Evolutionary conservation across 2,888 invertebrate species (phyloP).

Genomic region (Coelinius sp.): DNA sequence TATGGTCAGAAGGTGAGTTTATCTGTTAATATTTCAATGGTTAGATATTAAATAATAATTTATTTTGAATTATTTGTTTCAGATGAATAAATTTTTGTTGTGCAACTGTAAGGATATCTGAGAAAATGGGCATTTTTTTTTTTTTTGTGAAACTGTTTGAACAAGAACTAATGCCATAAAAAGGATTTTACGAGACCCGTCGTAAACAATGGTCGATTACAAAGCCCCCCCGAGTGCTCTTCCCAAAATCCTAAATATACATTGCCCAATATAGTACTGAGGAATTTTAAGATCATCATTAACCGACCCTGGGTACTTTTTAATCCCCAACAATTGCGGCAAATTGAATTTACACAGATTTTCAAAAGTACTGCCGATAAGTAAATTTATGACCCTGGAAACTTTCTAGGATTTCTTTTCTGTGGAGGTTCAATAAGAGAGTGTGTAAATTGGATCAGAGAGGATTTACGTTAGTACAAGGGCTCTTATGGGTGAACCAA

Average conservation of each 20-base stretch:
- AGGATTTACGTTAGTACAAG: not conserved
- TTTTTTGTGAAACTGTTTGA: slow-evolving; percentile 36
- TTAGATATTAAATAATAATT: not conserved
- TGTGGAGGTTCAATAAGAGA: not conserved
- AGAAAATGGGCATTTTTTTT: not conserved
- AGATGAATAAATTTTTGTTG: not conserved
- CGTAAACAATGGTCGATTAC: slow-evolving; percentile 62
- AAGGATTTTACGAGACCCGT: slow-evolving; percentile 55
- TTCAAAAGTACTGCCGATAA: not conserved
- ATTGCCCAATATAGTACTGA: slow-evolving; percentile 5
- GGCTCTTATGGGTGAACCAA: not conserved
- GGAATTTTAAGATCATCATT: slow-evolving; percentile 60
- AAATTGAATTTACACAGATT: slow-evolving; percentile 49
- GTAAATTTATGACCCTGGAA: not conserved
- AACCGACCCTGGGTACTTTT: slow-evolving; percentile 45
- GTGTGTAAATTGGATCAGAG: slow-evolving; percentile 12
- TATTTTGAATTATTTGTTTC: not conserved
- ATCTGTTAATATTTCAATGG: not conserved
- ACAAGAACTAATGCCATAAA: slow-evolving; percentile 54
- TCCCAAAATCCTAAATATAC: slow-evolving; percentile 29
- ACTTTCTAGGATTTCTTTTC: not conserved
- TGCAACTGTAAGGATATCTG: not conserved
- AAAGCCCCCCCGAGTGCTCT: slow-evolving; percentile 39
- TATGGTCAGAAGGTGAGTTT: not conserved
- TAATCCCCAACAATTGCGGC: slow-evolving; percentile 50